Conservation (phyloP, 2,888 invertebrate species). For the Calameuta pallipes region DNA sequence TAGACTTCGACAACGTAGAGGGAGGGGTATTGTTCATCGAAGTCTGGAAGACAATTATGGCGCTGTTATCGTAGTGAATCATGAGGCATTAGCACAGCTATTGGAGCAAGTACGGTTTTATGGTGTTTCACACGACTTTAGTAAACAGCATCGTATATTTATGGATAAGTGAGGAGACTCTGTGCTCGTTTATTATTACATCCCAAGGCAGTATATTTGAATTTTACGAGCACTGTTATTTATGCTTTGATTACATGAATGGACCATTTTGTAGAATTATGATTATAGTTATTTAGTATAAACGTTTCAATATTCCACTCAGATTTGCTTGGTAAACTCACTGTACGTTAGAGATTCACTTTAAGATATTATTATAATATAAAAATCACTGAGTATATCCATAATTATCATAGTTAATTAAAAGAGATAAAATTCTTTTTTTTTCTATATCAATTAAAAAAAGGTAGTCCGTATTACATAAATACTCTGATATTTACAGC, state of each 20-base stretch:
- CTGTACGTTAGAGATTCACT: not conserved
- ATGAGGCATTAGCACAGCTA: slow-evolving; percentile 89
- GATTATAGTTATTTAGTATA: not conserved
- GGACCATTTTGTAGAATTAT: not conserved
- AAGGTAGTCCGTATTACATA: not conserved
- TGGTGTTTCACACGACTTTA: not conserved
- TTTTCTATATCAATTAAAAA: not conserved
- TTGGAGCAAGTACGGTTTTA: slow-evolving; percentile 79
- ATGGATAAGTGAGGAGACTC: not conserved
- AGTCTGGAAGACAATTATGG: slow-evolving; percentile 91
- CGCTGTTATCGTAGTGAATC: slow-evolving; percentile 89
- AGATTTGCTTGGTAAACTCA: not conserved
- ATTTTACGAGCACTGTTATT: not conserved
- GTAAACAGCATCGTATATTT: not conserved
- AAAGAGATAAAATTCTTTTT: not conserved
- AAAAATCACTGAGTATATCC: too few relatives aligned
- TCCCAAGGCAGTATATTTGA: not conserved
- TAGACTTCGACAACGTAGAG: slow-evolving; percentile 81
- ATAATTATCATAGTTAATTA: too few relatives aligned
- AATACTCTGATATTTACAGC: slow-evolving; percentile 60
- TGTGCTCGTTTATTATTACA: not conserved
- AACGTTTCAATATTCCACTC: not conserved
- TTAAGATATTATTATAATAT: not conserved
- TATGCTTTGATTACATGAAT: not conserved
- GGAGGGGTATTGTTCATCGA: slow-evolving; percentile 84